Base-by-base conservation (phyloP, 2,113 vertebrate genomes). In the Pomatorhinus ruficollis region DNA sequence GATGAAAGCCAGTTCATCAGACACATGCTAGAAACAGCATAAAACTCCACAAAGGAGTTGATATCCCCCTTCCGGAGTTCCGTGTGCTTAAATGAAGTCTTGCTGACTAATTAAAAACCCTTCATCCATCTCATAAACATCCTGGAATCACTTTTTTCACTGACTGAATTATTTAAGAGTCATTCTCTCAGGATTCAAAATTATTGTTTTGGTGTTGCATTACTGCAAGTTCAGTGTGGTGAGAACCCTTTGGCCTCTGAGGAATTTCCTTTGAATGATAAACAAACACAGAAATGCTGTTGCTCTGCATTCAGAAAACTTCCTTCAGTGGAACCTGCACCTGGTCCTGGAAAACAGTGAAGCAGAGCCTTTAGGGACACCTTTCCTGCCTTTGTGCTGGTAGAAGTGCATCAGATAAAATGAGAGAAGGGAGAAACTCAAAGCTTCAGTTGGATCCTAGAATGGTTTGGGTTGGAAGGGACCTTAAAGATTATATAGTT, bases 51-150 rank as follows among this genome's bases (percentile, higher is more conserved):
- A 86, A 88, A 95, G 60, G 64, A 93, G 64, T 77, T 88, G n/a
- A 71, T 86, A 40, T 66, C 10, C 23, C n/a, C 56, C 49, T 95
- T 80, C 76, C 1, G 4, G 90, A 83, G 82, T 16, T 27, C 44
- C 0, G 0, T 61, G 85, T 7, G 5, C 59, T 50, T 47, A 83
- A 92, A 96, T 88, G 85, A 90, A 83, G 87, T 70, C 69, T 42
- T 75, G 64, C 47, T 6, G 15, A 39, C 76, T 96, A 90, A 96
- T 96, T 96, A 92, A 96, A 94, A 96, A 49, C 64, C 68, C 68
- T 95, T 95, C 95, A 90, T 95, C 79, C 92, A 61, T 83, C 79
- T 96, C 85, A 90, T 83, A 93, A 96, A 93, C 79, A 90, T 47
- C 90, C 75, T 71, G 76, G 64, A 86, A 83, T 70, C 3, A 0